Conservation (phyloP, 2,797 vertebrate genomes). For the Vipera ursinii region DNA sequence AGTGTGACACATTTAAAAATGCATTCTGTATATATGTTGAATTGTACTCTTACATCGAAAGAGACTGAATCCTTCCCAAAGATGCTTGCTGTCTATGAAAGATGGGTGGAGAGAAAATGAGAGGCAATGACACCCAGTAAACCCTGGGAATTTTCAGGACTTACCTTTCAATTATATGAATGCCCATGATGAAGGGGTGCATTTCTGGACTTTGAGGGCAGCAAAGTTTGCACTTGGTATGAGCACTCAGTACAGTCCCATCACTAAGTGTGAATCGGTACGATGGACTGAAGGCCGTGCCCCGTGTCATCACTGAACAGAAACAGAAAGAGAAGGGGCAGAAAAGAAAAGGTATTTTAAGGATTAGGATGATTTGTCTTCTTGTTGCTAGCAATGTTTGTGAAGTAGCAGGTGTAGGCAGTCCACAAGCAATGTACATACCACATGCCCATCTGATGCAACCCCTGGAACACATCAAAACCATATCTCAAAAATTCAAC, state of each 20-base stretch:
- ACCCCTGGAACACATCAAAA: neutral
- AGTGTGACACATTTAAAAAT: neutral
- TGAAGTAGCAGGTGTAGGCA: neutral
- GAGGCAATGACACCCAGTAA: neutral
- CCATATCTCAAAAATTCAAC: neutral
- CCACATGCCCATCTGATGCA: neutral
- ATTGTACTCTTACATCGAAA: neutral
- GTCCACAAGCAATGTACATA: neutral
- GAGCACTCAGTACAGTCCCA: slow-evolving; percentile 89
- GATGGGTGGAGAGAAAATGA: neutral
- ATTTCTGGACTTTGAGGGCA: slow-evolving; percentile 91
- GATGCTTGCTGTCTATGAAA: neutral
- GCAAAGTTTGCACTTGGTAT: slow-evolving; percentile 97
- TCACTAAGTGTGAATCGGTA: slow-evolving; percentile 92
- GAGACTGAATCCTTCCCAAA: neutral
- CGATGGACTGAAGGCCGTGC: slow-evolving; percentile 90
- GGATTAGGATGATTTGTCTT: neutral
- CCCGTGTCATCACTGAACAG: slow-evolving; percentile 87
- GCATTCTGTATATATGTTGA: neutral
- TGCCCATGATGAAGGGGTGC: slow-evolving; percentile 97
- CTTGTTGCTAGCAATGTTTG: neutral
- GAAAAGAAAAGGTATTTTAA: neutral
- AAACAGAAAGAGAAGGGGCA: neutral
- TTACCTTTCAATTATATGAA: slow-evolving; percentile 97
- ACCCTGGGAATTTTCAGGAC: slow-evolving; percentile 14